Conservation (phyloP, 1,140 invertebrate species). For the Neocloeon triangulifer region DNA sequence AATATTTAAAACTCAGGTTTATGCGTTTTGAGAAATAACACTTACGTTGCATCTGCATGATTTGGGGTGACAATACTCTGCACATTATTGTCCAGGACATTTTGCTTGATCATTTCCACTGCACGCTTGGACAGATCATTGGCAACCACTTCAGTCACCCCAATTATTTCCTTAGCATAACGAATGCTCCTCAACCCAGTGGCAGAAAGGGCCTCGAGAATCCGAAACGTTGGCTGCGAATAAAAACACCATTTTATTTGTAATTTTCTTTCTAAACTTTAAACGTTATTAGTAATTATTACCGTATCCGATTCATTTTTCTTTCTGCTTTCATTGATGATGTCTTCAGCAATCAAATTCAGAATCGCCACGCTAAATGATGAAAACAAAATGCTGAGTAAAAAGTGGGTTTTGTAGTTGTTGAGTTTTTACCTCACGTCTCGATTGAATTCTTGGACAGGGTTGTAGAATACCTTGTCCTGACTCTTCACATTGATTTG, state of each 20-base stretch:
- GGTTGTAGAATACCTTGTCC: conserved; percentile 85
- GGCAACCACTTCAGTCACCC: conserved; percentile 61
- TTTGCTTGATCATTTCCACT: conserved; percentile 63
- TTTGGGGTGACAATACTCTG: conserved; percentile 44
- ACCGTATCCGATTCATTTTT: conserved; percentile 10
- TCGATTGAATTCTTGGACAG: conserved; percentile 91
- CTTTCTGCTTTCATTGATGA: conserved; percentile 13
- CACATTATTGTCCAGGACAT: conserved; percentile 60
- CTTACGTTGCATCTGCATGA: conserved; percentile 63
- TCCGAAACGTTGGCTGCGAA: conserved; percentile 19
- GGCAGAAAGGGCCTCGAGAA: conserved; percentile 88
- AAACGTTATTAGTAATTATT: neutral
- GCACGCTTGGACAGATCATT: conserved; percentile 86
- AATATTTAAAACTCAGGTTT: too few species aligned
- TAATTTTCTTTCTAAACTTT: neutral
- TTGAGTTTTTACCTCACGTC: too few species aligned
- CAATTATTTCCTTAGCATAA: conserved; percentile 83
- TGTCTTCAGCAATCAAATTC: conserved; percentile 27
- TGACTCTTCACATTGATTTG: conserved; percentile 31
- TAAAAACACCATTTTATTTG: neutral
- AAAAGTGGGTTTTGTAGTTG: too few species aligned
- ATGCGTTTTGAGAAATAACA: too few species aligned
- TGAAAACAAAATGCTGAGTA: conserved; percentile 2
- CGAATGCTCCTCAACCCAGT: conserved; percentile 85
- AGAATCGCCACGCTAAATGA: conserved; percentile 29